Evolutionary conservation across 2,797 vertebrate genomes (phyloP), one percentile per base, ranked within the genome.

Genomic region (Sebastes steindachneri): DNA sequence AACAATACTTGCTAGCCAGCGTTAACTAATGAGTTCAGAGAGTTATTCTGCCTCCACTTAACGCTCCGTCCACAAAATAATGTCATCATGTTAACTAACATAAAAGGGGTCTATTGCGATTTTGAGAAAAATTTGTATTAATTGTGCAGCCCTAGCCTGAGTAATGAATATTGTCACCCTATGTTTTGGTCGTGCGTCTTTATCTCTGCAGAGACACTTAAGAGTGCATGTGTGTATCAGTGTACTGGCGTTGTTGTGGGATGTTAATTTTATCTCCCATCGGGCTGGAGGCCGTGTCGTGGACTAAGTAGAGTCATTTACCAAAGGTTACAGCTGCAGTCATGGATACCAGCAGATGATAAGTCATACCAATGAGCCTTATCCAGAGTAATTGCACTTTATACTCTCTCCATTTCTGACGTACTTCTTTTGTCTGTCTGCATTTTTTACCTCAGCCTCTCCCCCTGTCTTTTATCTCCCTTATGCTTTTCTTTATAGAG

Each of bases 251-350:
- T 80, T 90, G 85, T 84, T 82, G 69, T 72, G 79, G 88, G 85
- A 81, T 86, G 88, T 91, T 91, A 90, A 92, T 88, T 90, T 86
- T 76, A 88, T 92, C 90, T 86, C 86, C 84, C 84, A 78, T 78
- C 6, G 26, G 81, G 63, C 80, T 80, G 69, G 65, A 90, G 88
- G 75, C 79, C 71, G 68, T 84, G 88, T 92, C 75, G 66, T 73
- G 79, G 89, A 93, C 86, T 91, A 88, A 92, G 88, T 85, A 77
- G 77, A 91, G 91, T 90, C 81, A 92, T 94, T 94, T 91, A 90
- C 83, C 83, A 92, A 88, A 94, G 92, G 88, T 93, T 93, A 85
- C 77, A 82, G 85, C 86, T 85, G 90, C 86, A 90, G 90, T 86
- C 88, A 86, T 84, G 88, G 89, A 90, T 89, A 89, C 65, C 68